phyloP scores from a whole-genome alignment of 2,113 vertebrate species.

The Psittacula cyanocephala region DNA sequence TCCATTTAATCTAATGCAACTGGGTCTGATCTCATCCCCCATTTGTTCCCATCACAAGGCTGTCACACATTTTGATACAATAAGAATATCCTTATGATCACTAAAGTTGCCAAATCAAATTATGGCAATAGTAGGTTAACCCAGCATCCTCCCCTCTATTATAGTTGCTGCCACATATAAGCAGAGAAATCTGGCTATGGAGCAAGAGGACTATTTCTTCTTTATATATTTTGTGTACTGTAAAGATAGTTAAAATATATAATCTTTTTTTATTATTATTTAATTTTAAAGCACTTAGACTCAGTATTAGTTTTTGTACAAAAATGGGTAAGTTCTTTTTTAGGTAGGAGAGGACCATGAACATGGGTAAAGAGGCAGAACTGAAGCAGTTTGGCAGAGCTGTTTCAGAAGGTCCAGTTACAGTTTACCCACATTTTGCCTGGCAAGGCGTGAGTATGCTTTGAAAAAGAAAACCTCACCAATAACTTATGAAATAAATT shows the following conservation, averaged over 20 bases:
- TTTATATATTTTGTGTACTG: background rate
- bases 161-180: background rate
- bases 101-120: background rate
- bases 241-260: background rate
- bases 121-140: background rate
- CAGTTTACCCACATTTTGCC: background rate
- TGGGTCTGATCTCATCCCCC: background rate
- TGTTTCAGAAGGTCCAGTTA: background rate
- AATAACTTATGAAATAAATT: background rate
- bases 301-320: background rate
- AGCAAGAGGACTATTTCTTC: background rate
- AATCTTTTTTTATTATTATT: fast-evolving
- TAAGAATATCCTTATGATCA: background rate
- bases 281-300: fast-evolving
- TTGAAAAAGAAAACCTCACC: conserved; percentile 1
- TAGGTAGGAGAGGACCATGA: background rate
- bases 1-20: conserved; percentile 14
- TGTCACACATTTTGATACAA: conserved; percentile 8
- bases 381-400: background rate
- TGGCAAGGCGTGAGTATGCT: background rate
- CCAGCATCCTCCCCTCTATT: background rate
- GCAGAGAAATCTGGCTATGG: background rate
- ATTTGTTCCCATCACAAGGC: conserved; percentile 3
- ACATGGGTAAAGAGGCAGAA: background rate
- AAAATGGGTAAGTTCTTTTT: background rate